These are phyloP conservation scores for Bombus balteatus DNA, from an alignment of 1,140 invertebrate species.

Conservation along the genomic window DNA sequence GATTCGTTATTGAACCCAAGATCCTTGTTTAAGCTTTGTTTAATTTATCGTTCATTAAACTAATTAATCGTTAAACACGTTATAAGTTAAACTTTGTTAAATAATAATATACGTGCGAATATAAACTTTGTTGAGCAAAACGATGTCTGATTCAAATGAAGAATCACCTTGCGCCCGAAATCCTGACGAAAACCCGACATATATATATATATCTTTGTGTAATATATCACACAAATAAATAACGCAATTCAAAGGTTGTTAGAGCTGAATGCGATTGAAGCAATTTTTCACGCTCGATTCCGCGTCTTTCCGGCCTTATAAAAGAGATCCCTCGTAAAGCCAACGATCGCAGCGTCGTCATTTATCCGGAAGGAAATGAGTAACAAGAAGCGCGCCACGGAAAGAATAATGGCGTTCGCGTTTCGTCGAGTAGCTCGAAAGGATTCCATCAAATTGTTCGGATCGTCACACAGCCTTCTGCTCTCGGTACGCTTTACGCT, in stretches of 20 bases:
- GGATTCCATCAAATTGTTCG: neutral
- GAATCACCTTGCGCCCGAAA: no score
- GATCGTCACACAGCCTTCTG: neutral
- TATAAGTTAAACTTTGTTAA: no score
- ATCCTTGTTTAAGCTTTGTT: no score
- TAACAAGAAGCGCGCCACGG: neutral
- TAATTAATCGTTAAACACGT: no score
- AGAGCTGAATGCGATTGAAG: neutral
- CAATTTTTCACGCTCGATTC: neutral
- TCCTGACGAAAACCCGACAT: no score
- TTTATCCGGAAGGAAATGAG: constrained; percentile 2
- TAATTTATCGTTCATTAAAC: no score
- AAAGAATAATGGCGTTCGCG: constrained; percentile 23
- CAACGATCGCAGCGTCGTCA: neutral
- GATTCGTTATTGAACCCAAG: no score
- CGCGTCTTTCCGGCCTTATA: neutral
- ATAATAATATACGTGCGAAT: no score
- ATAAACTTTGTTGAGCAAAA: no score
- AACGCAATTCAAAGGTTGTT: neutral
- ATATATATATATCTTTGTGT: no score
- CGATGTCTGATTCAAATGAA: no score
- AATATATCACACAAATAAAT: no score
- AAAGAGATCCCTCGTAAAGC: neutral
- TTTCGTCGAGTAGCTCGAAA: neutral
- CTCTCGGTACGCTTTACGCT: neutral